These are phyloP conservation scores for Porites divaricata DNA, from an alignment of 92 coral and sea anemone species.

Conservation along the genomic window DNA sequence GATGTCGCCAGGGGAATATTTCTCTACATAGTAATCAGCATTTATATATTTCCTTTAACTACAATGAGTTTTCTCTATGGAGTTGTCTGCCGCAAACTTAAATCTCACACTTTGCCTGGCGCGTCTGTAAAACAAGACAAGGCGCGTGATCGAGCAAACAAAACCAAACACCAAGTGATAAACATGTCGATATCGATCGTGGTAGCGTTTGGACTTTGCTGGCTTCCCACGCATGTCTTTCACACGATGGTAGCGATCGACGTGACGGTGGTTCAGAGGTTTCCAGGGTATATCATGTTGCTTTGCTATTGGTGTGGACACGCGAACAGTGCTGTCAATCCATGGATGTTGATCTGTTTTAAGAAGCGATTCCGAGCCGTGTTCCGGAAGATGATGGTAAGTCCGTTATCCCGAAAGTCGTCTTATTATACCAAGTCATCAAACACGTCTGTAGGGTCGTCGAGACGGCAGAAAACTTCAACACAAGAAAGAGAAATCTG, in stretches of 20 bases:
- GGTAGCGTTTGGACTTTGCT: slow-evolving; percentile 24
- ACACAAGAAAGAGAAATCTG: background rate
- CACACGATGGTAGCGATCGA: slow-evolving; percentile 24
- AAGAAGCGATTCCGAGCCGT: slow-evolving; percentile 28
- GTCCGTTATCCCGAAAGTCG: slow-evolving; percentile 1
- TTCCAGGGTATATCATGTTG: slow-evolving; percentile 13
- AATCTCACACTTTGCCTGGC: slow-evolving; percentile 7
- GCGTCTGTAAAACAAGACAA: background rate
- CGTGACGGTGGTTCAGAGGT: fast-evolving
- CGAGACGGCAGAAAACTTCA: no score
- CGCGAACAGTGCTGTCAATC: slow-evolving; percentile 43
- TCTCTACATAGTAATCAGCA: slow-evolving; percentile 5
- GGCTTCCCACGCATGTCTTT: slow-evolving; percentile 38
- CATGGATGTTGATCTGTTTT: slow-evolving; percentile 44
- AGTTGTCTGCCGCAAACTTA: slow-evolving; percentile 5
- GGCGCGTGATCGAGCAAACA: background rate
- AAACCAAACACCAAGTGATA: slow-evolving; percentile 17
- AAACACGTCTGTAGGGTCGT: background rate
- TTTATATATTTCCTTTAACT: slow-evolving; percentile 6
- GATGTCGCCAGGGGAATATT: background rate
- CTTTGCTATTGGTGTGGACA: slow-evolving; percentile 9
- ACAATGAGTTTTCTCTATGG: slow-evolving; percentile 26
- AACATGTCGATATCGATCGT: slow-evolving; percentile 16
- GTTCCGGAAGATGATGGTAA: slow-evolving; percentile 5
- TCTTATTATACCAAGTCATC: background rate